Base-by-base conservation (phyloP, 1,140 invertebrate genomes). In the Drosophila hydei region DNA sequence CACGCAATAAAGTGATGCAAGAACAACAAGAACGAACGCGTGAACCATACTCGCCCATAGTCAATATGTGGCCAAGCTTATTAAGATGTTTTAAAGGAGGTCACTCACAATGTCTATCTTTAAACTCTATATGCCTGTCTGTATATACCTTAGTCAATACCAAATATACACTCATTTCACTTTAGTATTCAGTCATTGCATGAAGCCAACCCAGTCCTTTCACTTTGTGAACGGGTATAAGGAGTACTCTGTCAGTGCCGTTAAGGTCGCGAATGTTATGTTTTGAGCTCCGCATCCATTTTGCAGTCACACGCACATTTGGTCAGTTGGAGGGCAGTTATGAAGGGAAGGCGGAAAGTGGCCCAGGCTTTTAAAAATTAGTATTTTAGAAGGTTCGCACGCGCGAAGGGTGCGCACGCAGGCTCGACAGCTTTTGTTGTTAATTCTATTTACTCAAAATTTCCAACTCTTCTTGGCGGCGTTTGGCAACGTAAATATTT, bases 391-490 rank as follows among this genome's bases (percentile, higher is more conserved):
- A 64, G 69, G 65, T 2, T 50, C 51, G 19, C 14, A 9, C 5
- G 16, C 0, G 16, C 7, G n/a, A 3, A 14, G 63, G 43, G 27
- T 38, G 54, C 42, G 40, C 60, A 72, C 54, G 38, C n/a, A 63
- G 68, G 77, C 69, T 80, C 77, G 80, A 69, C 81, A 56, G 81
- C 71, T 81, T 87, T 87, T 87, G 83, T 87, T 87, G 83, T 81
- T 87, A 88, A 87, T 87, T 88, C 81, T 87, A 85, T 87, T 87
- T 87, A 75, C 83, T 78, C 68, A 75, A 85, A 88, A 75, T 78
- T 63, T 58, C 79, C 79, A 77, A 71, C 74, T 61, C 48, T 69
- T 48, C 58, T 40, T 55, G 55, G 30, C 40, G 27, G 27, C 25
- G 55, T 51, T 77, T 83, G 83, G 60, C 64, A 40, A 47, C 45